These are phyloP conservation scores for Enteromius unitaeniatus DNA, from an alignment of 2,797 vertebrate genomes.

Conservation along the genomic window DNA sequence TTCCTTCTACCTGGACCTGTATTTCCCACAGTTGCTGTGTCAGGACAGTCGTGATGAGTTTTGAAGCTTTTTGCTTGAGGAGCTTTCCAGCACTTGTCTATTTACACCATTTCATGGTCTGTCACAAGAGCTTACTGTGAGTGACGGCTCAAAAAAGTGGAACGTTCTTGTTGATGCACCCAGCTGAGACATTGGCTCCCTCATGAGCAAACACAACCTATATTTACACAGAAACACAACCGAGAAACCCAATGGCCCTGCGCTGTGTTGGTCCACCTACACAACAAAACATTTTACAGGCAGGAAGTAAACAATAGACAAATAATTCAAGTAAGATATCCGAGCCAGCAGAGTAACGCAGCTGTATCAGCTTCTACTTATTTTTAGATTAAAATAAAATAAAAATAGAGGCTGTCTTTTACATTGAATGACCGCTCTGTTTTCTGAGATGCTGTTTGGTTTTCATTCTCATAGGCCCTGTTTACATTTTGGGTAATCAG, in stretches of 20 bases:
- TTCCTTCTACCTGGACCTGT: background rate
- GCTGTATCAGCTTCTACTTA: background rate
- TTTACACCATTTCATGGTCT: constrained; percentile 44
- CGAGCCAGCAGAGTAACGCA: background rate
- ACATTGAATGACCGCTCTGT: background rate
- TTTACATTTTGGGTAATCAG: background rate
- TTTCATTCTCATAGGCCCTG: background rate
- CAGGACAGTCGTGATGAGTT: constrained; percentile 2
- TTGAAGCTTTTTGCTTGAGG: constrained; percentile 13
- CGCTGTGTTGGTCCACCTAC: background rate
- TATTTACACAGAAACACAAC: constrained; percentile 6
- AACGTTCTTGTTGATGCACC: constrained; percentile 21
- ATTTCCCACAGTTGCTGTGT: background rate
- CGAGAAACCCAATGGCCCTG: background rate
- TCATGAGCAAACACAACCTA: background rate
- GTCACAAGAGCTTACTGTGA: constrained; percentile 47
- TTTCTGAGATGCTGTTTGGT: background rate
- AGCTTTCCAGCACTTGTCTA: constrained; percentile 27
- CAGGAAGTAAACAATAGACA: background rate
- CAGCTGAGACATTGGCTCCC: constrained; percentile 36
- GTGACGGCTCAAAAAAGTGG: constrained; percentile 33
- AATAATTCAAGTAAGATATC: background rate
- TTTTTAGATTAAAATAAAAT: background rate
- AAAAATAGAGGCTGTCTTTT: background rate
- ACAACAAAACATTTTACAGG: background rate